Conservation (phyloP, 2,888 invertebrate genomes). For the Notodonta dromedarius region DNA sequence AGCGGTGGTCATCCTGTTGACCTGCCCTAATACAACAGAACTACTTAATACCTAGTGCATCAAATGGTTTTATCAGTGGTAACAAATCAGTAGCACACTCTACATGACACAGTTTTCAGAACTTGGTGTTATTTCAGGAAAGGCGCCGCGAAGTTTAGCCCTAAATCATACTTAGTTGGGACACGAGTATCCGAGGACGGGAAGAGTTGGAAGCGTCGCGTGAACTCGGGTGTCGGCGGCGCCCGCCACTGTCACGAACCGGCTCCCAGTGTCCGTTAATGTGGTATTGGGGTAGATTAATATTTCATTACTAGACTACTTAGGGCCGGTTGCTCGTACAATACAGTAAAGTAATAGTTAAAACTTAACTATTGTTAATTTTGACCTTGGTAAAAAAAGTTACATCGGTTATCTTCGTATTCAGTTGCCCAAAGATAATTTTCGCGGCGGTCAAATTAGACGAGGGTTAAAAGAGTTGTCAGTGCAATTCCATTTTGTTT, state of each 20-base stretch:
- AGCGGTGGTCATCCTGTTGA: too few relatives aligned
- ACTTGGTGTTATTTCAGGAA: conserved; percentile 58
- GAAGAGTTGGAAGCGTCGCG: conserved; percentile 27
- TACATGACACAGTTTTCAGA: conserved; percentile 47
- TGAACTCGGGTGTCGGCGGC: conserved; percentile 5
- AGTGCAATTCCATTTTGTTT: too few relatives aligned
- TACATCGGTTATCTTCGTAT: too few relatives aligned
- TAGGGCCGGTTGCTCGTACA: too few relatives aligned
- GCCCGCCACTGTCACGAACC: conserved; percentile 7
- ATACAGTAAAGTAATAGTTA: too few relatives aligned
- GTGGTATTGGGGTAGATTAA: neutral
- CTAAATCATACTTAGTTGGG: conserved; percentile 65
- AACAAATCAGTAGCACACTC: conserved; percentile 36
- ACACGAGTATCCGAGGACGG: conserved; percentile 51
- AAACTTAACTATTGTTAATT: too few relatives aligned
- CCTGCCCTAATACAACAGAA: neutral
- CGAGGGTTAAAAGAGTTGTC: too few relatives aligned
- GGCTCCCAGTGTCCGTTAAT: neutral
- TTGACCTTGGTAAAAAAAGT: too few relatives aligned
- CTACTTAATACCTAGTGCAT: conserved; percentile 11
- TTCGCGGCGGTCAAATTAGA: too few relatives aligned
- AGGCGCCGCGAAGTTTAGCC: conserved; percentile 57
- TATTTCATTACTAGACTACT: neutral
- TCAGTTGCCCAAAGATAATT: too few relatives aligned
- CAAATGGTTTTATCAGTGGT: conserved; percentile 26